phyloP scores from a whole-genome alignment of 2,113 vertebrate species.

The Pongo pygmaeus region DNA sequence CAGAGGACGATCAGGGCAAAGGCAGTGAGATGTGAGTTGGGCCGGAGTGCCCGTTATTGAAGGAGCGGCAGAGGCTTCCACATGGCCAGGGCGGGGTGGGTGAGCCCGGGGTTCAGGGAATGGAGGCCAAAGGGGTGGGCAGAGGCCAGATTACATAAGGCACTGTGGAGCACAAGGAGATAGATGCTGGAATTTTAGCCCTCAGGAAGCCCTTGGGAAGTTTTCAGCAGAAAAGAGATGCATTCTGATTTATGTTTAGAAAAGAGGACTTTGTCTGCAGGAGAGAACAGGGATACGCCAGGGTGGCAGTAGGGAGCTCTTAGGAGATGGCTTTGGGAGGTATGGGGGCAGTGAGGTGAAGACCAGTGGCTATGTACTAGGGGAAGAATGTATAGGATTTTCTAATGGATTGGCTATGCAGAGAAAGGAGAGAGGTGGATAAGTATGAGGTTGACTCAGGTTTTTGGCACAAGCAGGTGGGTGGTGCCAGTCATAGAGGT shows the following conservation, averaged over 20 bases:
- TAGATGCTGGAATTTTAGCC: neutral
- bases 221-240: neutral
- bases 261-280: neutral
- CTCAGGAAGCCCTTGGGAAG: neutral
- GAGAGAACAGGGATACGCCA: neutral
- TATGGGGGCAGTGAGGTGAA: neutral
- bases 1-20: neutral
- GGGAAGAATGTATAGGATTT: neutral
- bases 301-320: neutral
- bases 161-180: neutral
- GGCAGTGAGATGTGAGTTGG: too few relatives aligned
- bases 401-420: neutral
- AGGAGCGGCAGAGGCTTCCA: neutral
- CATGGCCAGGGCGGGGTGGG: accelerated
- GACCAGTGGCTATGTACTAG: neutral
- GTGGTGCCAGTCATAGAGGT: neutral
- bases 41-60: neutral
- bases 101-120: neutral
- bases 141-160: neutral
- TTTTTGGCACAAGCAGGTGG: neutral
- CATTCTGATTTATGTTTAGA: neutral
- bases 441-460: neutral
- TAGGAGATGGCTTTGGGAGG: neutral
- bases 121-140: neutral
- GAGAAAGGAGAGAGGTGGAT: neutral